Evolutionary conservation across 2,113 vertebrate genomes (phyloP).

Genomic region (Dinomys branickii): DNA sequence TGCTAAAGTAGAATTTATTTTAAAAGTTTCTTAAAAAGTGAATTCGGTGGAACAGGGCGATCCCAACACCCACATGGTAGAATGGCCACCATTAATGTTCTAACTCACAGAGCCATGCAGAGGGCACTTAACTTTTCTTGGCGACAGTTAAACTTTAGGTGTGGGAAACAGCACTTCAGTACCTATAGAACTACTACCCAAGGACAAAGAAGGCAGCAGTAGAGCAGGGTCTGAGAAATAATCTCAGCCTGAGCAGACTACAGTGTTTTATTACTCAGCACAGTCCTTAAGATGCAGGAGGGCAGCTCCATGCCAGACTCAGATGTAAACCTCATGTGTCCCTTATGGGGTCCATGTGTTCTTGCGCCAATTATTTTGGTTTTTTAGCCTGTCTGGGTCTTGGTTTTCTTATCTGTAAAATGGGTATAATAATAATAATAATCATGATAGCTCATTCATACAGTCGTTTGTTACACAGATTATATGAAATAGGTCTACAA

Average conservation of each 20-base stretch:
- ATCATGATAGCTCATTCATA: rapidly evolving
- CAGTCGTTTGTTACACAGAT: neutral
- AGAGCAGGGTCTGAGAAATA: neutral
- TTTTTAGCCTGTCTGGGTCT: neutral
- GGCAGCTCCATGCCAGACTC: neutral
- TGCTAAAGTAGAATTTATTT: neutral
- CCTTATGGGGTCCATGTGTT: neutral
- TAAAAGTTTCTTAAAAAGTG: conserved; percentile 12
- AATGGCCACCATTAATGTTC: neutral
- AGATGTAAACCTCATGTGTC: neutral
- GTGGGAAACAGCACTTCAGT: rapidly evolving
- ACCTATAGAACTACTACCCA: no score
- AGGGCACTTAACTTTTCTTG: neutral
- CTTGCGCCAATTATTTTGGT: no score
- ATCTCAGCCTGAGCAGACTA: rapidly evolving
- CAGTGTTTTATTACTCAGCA: no score
- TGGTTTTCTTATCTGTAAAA: neutral
- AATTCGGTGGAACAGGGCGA: conserved; percentile 43
- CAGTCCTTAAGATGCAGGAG: rapidly evolving
- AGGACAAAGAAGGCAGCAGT: neutral
- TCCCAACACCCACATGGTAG: neutral
- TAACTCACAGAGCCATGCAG: neutral
- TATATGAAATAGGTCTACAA: neutral
- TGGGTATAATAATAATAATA: neutral
- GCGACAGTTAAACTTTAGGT: neutral